Conservation (phyloP, 2,113 vertebrate species). For the Notarius quadriscutis region DNA sequence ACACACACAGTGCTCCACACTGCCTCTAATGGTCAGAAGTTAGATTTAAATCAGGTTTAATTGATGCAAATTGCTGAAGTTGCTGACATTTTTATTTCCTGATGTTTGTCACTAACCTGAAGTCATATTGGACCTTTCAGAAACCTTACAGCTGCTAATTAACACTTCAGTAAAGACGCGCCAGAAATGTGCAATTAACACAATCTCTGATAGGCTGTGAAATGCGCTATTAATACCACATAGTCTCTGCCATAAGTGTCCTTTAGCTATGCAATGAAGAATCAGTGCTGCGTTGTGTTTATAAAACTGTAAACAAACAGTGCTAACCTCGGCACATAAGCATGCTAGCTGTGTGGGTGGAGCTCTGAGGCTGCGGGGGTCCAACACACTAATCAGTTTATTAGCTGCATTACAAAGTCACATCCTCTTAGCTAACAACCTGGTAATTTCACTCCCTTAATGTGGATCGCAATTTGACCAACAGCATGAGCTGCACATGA, state of each 20-base stretch:
- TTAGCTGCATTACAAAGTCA: neutral
- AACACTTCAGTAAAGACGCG: neutral
- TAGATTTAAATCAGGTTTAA: neutral
- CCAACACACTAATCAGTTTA: neutral
- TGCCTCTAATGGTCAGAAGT: neutral
- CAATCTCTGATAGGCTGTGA: neutral
- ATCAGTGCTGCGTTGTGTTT: neutral
- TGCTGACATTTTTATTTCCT: neutral
- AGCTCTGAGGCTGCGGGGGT: neutral
- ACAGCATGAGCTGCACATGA: neutral
- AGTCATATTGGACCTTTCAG: neutral
- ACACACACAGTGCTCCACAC: neutral
- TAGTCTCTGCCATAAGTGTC: neutral
- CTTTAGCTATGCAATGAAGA: neutral
- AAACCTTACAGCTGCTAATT: neutral
- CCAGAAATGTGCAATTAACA: neutral
- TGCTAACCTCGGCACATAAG: neutral
- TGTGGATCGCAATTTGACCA: neutral
- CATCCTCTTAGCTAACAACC: neutral
- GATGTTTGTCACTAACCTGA: neutral
- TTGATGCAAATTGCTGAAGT: neutral
- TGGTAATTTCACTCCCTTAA: neutral
- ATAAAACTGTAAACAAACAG: neutral
- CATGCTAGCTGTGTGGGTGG: neutral
- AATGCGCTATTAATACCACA: neutral